A percentile compares a stretch with the other conserved stretches of the same genome.
phyloP scores from a whole-genome alignment of 2,797 vertebrate species.

The Steatocranus sp. region DNA sequence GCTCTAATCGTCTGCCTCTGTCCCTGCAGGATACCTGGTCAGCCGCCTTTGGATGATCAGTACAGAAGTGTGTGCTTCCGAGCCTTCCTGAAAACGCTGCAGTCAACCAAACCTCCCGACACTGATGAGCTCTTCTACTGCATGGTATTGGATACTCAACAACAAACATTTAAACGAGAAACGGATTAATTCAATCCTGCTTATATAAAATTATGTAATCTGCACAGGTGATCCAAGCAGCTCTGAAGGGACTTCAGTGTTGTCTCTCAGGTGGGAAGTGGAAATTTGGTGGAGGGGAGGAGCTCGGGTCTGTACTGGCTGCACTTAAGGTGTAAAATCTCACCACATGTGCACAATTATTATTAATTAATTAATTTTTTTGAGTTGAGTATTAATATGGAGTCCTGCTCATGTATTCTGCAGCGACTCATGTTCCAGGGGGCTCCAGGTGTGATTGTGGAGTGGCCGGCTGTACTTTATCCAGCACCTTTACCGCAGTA shows the following conservation, averaged over 20 bases:
- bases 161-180: not conserved
- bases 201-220: not conserved
- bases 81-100: constrained; percentile 84
- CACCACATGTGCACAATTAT: not conserved
- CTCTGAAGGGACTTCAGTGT: constrained; percentile 89
- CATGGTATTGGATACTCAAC: constrained; percentile 71
- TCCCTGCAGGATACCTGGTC: constrained; percentile 82
- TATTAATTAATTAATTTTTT: not conserved
- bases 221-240: constrained; percentile 84
- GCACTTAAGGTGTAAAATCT: constrained; percentile 82
- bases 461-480: constrained; percentile 86
- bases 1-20: not conserved
- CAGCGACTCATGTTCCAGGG: constrained; percentile 96
- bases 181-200: not conserved
- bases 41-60: constrained; percentile 84
- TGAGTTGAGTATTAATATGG: not conserved
- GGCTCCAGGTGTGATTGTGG: constrained; percentile 86
- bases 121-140: constrained; percentile 89
- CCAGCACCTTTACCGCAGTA: constrained; percentile 90
- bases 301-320: constrained; percentile 87
- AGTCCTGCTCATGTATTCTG: not conserved
- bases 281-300: constrained; percentile 82
- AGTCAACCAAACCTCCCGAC: constrained; percentile 76
- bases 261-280: constrained; percentile 91
- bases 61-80: constrained; percentile 84